These are phyloP conservation scores for Megaceryle maxima DNA, from an alignment of 2,113 vertebrate species.

Conservation along the genomic window DNA sequence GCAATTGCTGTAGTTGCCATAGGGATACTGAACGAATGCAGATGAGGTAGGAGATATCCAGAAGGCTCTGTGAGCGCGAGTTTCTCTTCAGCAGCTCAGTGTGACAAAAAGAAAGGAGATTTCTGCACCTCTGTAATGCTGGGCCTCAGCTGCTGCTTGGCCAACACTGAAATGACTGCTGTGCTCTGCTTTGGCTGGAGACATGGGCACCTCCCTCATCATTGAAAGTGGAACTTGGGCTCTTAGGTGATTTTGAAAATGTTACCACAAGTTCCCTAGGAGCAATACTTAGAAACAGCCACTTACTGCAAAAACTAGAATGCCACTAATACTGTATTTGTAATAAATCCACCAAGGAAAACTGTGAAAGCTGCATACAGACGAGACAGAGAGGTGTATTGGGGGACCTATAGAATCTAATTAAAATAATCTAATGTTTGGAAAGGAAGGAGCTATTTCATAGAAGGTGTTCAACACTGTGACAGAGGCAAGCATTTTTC, in stretches of 20 bases:
- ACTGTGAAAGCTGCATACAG: neutral
- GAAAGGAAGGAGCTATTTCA: neutral
- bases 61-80: neutral
- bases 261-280: neutral
- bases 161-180: neutral
- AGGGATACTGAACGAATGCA: conserved; percentile 42
- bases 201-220: neutral
- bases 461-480: neutral
- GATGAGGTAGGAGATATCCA: conserved; percentile 23
- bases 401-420: neutral
- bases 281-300: neutral
- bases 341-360: neutral
- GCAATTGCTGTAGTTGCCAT: conserved; percentile 56
- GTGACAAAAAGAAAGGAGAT: neutral
- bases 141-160: fast-evolving
- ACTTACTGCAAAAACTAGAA: neutral
- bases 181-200: fast-evolving
- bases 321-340: neutral
- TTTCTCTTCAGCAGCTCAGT: neutral
- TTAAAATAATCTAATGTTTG: conserved; percentile 17
- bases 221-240: neutral
- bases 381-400: neutral
- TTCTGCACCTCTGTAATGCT: neutral
- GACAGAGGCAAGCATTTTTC: neutral
- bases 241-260: neutral